These are phyloP conservation scores for Panagrolaimus sp. DNA, from an alignment of 1,140 invertebrate genomes.

Conservation along the genomic window DNA sequence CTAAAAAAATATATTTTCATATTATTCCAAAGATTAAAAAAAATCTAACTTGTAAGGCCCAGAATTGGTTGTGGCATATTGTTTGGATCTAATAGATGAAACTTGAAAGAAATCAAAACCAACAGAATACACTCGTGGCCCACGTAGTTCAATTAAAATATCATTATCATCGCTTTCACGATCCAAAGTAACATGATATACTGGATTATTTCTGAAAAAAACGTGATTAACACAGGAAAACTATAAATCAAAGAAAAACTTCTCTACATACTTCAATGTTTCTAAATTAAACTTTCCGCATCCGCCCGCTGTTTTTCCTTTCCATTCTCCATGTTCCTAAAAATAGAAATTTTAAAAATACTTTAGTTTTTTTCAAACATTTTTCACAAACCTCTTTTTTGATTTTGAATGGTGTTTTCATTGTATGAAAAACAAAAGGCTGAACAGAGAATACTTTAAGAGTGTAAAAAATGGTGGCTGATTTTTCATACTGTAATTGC, in stretches of 20 bases:
- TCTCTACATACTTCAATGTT: slow-evolving; percentile 19
- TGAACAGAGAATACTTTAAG: slow-evolving; percentile 67
- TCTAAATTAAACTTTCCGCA: slow-evolving; percentile 67
- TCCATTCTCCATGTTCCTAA: slow-evolving; percentile 66
- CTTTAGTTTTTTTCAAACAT: slow-evolving; percentile 85
- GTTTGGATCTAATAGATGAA: slow-evolving; percentile 67
- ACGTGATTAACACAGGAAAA: slow-evolving; percentile 34
- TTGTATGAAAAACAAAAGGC: slow-evolving; percentile 1
- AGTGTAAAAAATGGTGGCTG: slow-evolving; percentile 84
- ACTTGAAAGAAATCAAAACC: slow-evolving; percentile 75
- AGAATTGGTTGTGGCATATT: slow-evolving; percentile 71
- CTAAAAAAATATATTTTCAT: slow-evolving; percentile 55
- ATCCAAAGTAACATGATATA: slow-evolving; percentile 69
- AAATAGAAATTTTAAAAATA: slow-evolving; percentile 62
- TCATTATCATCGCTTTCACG: slow-evolving; percentile 65
- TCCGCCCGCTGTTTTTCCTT: slow-evolving; percentile 74
- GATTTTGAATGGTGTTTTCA: slow-evolving; percentile 11
- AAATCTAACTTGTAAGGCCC: slow-evolving; percentile 67
- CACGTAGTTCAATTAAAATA: slow-evolving; percentile 77
- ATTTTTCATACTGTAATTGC: slow-evolving; percentile 86
- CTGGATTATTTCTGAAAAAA: slow-evolving; percentile 70
- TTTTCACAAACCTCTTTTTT: slow-evolving; percentile 61
- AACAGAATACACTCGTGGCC: slow-evolving; percentile 77
- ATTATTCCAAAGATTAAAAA: neutral
- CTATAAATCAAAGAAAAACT: slow-evolving; percentile 39